Base-by-base conservation (phyloP, 2,888 invertebrate genomes). In the Drosophila hamatofila region DNA sequence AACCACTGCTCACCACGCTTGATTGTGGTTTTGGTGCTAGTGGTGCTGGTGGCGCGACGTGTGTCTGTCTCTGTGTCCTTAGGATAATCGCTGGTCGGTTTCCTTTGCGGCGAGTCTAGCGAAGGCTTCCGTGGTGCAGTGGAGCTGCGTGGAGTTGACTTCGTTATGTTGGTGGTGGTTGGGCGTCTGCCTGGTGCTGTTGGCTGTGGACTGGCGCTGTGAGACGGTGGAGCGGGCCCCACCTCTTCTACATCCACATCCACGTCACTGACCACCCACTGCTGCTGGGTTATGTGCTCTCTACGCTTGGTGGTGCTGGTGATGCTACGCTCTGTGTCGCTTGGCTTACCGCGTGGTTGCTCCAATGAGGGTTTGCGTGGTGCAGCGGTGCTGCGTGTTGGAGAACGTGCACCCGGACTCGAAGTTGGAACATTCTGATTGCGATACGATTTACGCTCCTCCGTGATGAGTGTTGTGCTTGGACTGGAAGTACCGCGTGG, bases 201-300 rank as follows among this genome's bases (percentile, higher is more conserved):
- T 12, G 74, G 33, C 27, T 63, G 76, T 14, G 69, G 46, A 56
- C 57, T 49, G 16, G 21, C 42, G 25, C 39, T 59, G 37, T 72
- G 59, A 5, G 51, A n/a, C 2, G 57, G 41, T 0, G 80, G 75
- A 8, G 72, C 44, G 0, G 71, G 33, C 0, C 21, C 48, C n/a
- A 48, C 27, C n/a, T 48, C 48, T n/a, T 48, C 48, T 0, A 48
- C 48, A 48, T 48, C 48, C 11, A 48, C 48, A n/a, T 48, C 48
- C 48, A 48, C 48, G 46, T 85, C 84, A 35, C 65, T 68, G 11
- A 73, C 18, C 6, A 87, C 85, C 89, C 88, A 87, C 27, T 84
- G 84, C 27, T 84, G 73, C 42, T 83, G 68, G 6, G 71, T 79
- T 7, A 89, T 69, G 14, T 80, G 80, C 41, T 88, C 83, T 37